Conservation (phyloP, 2,888 invertebrate species). For the Amphimallon solstitiale region DNA sequence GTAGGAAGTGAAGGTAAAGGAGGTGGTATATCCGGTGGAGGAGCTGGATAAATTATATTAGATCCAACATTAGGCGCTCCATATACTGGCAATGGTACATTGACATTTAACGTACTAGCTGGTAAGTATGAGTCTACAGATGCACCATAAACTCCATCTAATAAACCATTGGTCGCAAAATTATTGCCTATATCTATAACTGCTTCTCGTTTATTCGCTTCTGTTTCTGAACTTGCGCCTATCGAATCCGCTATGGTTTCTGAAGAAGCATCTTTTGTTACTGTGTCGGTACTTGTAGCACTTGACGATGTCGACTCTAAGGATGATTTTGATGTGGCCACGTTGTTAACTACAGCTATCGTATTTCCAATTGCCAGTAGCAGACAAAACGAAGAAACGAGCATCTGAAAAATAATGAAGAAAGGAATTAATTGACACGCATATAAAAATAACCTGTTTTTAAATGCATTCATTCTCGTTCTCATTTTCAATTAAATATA, state of each 20-base stretch:
- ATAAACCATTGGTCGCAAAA: slow-evolving; percentile 28
- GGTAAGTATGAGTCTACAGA: slow-evolving; percentile 55
- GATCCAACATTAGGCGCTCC: slow-evolving; percentile 67
- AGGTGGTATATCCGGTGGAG: slow-evolving; percentile 64
- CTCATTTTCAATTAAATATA: too few species aligned
- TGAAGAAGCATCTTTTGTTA: slow-evolving; percentile 33
- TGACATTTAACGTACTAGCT: slow-evolving; percentile 56
- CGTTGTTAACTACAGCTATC: slow-evolving; percentile 60
- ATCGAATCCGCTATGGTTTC: slow-evolving; percentile 50
- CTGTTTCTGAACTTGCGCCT: slow-evolving; percentile 55
- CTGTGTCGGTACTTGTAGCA: slow-evolving; percentile 43
- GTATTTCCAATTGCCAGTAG: slow-evolving; percentile 54
- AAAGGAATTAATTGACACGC: not conserved
- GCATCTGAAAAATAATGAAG: slow-evolving; percentile 31
- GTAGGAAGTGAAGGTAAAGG: slow-evolving; percentile 50
- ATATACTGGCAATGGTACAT: slow-evolving; percentile 69
- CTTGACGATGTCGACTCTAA: slow-evolving; percentile 41
- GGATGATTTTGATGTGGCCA: slow-evolving; percentile 43
- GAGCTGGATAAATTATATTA: slow-evolving; percentile 62
- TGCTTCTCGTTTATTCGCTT: slow-evolving; percentile 59
- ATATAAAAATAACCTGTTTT: too few species aligned
- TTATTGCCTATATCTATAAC: slow-evolving; percentile 55
- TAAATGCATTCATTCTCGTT: too few species aligned
- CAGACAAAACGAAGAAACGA: slow-evolving; percentile 31
- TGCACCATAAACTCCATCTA: slow-evolving; percentile 32